phyloP scores from a whole-genome alignment of 1,140 invertebrate genomes.

The Geopemphigus sp. region DNA sequence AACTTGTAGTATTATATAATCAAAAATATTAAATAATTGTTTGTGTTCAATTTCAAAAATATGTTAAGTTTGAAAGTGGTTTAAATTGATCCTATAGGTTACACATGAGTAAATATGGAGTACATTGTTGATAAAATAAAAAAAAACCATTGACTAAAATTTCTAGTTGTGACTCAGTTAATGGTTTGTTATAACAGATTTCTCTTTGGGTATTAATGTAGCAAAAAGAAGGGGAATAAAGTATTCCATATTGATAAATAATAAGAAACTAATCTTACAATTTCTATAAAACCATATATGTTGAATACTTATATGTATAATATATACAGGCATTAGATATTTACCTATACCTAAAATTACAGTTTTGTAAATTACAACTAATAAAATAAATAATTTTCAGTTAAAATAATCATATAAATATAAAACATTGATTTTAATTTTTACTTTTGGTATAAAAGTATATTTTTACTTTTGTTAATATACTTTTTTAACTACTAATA shows the following conservation, averaged over 20 bases:
- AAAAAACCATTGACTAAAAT: conserved; percentile 13
- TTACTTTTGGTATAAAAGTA: too few species aligned
- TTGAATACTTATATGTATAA: neutral
- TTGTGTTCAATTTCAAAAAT: neutral
- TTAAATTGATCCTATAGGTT: conserved; percentile 5
- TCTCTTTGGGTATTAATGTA: neutral
- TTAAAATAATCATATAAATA: too few species aligned
- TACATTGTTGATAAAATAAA: neutral
- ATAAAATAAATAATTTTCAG: too few species aligned
- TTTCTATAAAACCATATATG: too few species aligned
- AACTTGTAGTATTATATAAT: too few species aligned
- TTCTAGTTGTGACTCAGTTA: conserved; percentile 16
- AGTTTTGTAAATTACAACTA: too few species aligned
- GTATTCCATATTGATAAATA: neutral
- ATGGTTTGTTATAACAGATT: neutral
- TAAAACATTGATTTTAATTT: too few species aligned
- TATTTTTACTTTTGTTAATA: too few species aligned
- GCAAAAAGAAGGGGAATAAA: neutral
- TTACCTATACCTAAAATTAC: too few species aligned
- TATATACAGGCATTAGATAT: too few species aligned
- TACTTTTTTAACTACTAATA: too few species aligned
- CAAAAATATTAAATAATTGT: neutral
- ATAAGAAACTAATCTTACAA: neutral
- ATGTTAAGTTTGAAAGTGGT: neutral
- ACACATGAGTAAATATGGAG: conserved; percentile 27